Conservation (phyloP, 1,140 invertebrate genomes). For the Drosophila sturtevanti region DNA sequence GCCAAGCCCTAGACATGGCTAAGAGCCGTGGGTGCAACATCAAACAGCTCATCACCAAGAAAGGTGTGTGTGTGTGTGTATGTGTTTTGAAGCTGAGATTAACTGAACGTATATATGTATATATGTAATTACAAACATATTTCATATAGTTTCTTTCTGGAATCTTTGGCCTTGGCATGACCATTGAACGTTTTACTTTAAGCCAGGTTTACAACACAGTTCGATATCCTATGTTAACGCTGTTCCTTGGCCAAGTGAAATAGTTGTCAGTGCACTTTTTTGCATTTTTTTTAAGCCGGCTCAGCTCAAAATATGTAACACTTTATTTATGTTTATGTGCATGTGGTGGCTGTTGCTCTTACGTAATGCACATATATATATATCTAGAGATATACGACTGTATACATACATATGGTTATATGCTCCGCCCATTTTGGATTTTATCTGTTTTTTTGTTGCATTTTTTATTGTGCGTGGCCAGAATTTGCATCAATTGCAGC, state of each 20-base stretch:
- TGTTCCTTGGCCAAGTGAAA: slow-evolving; percentile 47
- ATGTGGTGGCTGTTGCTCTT: slow-evolving; percentile 47
- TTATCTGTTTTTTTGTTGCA: slow-evolving; percentile 28
- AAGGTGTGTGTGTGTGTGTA: too few species aligned
- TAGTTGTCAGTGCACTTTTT: slow-evolving; percentile 77
- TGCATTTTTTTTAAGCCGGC: slow-evolving; percentile 57
- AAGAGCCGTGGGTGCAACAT: slow-evolving; percentile 25
- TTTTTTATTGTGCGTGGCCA: slow-evolving; percentile 47
- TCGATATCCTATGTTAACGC: slow-evolving; percentile 8
- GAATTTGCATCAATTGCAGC: slow-evolving; percentile 54
- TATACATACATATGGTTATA: slow-evolving; percentile 15
- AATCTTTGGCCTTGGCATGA: slow-evolving; percentile 52
- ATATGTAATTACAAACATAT: too few species aligned
- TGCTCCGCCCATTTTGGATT: slow-evolving; percentile 64
- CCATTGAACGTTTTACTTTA: slow-evolving; percentile 49
- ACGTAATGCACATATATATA: slow-evolving; percentile 50
- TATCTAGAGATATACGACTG: background rate
- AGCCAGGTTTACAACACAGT: slow-evolving; percentile 37
- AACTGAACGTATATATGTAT: too few species aligned
- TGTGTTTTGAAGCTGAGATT: background rate
- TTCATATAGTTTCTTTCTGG: background rate
- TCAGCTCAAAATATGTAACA: slow-evolving; percentile 63
- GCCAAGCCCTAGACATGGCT: slow-evolving; percentile 21
- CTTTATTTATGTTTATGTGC: slow-evolving; percentile 65
- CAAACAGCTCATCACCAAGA: slow-evolving; percentile 26